Percentiles rank a stretch among this genome's conserved stretches.
These are phyloP conservation scores for Glyphotaelius pellucidus DNA, from an alignment of 2,888 invertebrate species.

Conservation along the genomic window DNA sequence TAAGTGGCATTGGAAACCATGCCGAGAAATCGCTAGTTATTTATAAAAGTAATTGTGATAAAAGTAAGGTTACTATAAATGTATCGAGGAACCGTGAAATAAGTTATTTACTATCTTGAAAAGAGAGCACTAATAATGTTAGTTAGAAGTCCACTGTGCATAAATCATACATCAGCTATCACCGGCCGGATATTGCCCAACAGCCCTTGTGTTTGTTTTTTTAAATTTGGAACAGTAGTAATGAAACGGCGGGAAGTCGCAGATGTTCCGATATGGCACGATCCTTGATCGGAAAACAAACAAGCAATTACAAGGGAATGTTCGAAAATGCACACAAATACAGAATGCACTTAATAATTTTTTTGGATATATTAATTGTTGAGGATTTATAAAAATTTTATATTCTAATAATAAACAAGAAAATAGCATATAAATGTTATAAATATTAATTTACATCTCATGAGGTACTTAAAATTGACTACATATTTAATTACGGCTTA, in stretches of 20 bases:
- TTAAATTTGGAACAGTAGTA: slow-evolving; percentile 32
- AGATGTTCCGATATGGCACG: slow-evolving; percentile 44
- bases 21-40: too few species aligned
- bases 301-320: neutral
- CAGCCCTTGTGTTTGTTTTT: slow-evolving; percentile 45
- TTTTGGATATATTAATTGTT: too few species aligned
- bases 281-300: slow-evolving; percentile 37
- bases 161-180: neutral
- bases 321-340: neutral
- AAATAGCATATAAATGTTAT: too few species aligned
- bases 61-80: too few species aligned
- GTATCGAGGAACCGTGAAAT: too few species aligned
- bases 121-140: neutral
- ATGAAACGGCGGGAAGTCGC: slow-evolving; percentile 27
- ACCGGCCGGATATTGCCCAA: slow-evolving; percentile 43
- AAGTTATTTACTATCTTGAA: neutral
- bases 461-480: too few species aligned
- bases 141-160: slow-evolving; percentile 23
- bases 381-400: too few species aligned
- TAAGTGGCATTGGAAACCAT: too few species aligned
- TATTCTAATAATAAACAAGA: too few species aligned
- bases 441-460: too few species aligned
- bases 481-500: too few species aligned
- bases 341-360: neutral
- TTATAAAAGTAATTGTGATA: too few species aligned